Conservation (phyloP, 2,113 vertebrate species). For the Periophthalmus modestus region DNA sequence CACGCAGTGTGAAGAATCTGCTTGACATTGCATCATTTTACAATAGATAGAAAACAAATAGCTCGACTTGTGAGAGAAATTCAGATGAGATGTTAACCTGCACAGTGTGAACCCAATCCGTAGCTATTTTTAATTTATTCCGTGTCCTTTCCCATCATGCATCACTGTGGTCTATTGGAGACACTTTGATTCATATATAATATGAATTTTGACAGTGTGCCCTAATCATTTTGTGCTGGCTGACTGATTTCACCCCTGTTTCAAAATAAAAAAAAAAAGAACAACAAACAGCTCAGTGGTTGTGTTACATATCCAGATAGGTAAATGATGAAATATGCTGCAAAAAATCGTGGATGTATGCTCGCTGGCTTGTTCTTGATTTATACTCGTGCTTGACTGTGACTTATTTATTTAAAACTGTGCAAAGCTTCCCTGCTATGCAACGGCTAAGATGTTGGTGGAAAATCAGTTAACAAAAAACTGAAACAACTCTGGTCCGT, state of each 20-base stretch:
- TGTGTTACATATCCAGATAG: slow-evolving; percentile 54
- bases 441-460: slow-evolving; percentile 12
- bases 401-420: slow-evolving; percentile 50
- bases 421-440: slow-evolving; percentile 30
- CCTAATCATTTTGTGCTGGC: slow-evolving; percentile 22
- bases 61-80: neutral
- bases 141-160: slow-evolving; percentile 21
- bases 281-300: slow-evolving; percentile 25
- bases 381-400: slow-evolving; percentile 27
- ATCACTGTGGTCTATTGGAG: slow-evolving; percentile 10
- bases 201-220: slow-evolving; percentile 15
- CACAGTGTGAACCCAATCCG: slow-evolving; percentile 23
- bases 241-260: slow-evolving; percentile 49
- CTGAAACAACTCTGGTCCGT: slow-evolving; percentile 22
- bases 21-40: slow-evolving; percentile 49
- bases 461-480: slow-evolving; percentile 35
- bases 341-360: slow-evolving; percentile 52
- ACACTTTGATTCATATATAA: slow-evolving; percentile 11
- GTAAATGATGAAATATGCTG: slow-evolving; percentile 67
- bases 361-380: slow-evolving; percentile 28
- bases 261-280: slow-evolving; percentile 39
- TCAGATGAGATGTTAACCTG: slow-evolving; percentile 33
- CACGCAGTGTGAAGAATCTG: slow-evolving; percentile 20
- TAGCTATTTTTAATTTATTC: slow-evolving; percentile 37
- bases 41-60: slow-evolving; percentile 24